Conservation (phyloP, 2,113 vertebrate species). For the Phrynocephalus versicolor region DNA sequence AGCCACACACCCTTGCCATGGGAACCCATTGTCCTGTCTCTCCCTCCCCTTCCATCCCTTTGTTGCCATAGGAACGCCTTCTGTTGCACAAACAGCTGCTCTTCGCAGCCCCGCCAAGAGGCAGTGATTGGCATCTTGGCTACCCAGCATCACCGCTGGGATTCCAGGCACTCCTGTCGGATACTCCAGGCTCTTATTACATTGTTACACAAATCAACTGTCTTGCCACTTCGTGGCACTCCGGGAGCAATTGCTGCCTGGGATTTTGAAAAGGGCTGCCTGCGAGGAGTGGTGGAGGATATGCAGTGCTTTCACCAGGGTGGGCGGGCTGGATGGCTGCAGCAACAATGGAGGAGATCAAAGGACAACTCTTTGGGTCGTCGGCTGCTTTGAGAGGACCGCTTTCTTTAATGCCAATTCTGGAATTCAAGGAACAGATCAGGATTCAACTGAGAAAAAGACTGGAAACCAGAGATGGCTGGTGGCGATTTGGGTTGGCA, state of each 20-base stretch:
- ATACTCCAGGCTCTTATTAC: constrained; percentile 27
- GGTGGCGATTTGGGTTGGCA: too few species aligned
- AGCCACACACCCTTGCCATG: background rate
- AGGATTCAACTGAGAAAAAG: background rate
- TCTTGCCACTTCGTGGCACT: constrained; percentile 27
- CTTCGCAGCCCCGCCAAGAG: background rate
- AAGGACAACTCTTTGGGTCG: background rate
- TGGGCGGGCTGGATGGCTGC: background rate
- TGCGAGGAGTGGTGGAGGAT: background rate
- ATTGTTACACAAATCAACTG: constrained; percentile 36
- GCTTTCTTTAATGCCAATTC: background rate
- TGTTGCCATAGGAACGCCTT: constrained; percentile 21
- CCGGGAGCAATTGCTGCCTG: background rate
- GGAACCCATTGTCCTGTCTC: background rate
- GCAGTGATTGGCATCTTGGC: constrained; percentile 20
- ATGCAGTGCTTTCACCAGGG: background rate
- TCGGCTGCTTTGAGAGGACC: background rate
- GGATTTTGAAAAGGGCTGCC: background rate
- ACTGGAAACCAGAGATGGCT: background rate
- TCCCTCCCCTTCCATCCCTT: background rate
- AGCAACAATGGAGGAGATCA: background rate
- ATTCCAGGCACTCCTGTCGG: background rate
- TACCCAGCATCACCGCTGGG: background rate
- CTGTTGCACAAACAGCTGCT: background rate
- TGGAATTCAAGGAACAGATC: background rate